Conservation (phyloP, 2,113 vertebrate species). For the Neogobius melanostomus region DNA sequence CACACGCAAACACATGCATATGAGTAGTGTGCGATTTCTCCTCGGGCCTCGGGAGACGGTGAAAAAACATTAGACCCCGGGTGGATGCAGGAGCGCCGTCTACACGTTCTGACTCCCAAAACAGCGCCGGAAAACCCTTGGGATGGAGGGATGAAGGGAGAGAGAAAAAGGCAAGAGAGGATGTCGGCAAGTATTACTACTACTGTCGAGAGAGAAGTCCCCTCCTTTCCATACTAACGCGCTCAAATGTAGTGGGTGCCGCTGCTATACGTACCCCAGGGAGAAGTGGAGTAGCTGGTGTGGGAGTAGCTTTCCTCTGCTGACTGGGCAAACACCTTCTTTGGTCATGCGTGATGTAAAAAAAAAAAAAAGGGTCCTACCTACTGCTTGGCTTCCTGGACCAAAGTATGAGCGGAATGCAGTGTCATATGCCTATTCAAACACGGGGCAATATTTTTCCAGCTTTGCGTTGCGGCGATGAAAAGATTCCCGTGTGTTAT, state of each 20-base stretch:
- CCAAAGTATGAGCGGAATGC: slow-evolving; percentile 37
- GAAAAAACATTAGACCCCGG: slow-evolving; percentile 63
- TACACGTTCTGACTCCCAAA: slow-evolving; percentile 76
- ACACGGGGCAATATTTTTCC: slow-evolving; percentile 17
- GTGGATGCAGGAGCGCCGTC: slow-evolving; percentile 65
- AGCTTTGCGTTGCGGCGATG: slow-evolving; percentile 22
- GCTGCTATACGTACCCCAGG: slow-evolving; percentile 38
- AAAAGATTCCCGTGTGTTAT: slow-evolving; percentile 36
- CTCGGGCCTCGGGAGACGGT: slow-evolving; percentile 51
- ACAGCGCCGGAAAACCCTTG: slow-evolving; percentile 59
- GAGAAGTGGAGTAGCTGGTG: slow-evolving; percentile 33
- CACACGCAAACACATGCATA: slow-evolving; percentile 25
- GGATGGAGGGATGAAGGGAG: slow-evolving; percentile 65
- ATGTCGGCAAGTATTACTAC: slow-evolving; percentile 76
- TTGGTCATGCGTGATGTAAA: slow-evolving; percentile 7
- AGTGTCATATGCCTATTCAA: slow-evolving; percentile 28
- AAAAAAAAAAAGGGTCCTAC: not conserved
- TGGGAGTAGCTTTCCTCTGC: slow-evolving; percentile 26
- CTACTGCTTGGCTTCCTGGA: not conserved
- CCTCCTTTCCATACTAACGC: not conserved
- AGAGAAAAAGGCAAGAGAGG: slow-evolving; percentile 61
- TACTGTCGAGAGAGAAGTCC: slow-evolving; percentile 64
- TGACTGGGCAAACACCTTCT: slow-evolving; percentile 1
- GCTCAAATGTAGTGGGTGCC: slow-evolving; percentile 20
- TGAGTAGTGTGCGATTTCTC: slow-evolving; percentile 23